Conservation (phyloP, 2,888 invertebrate species). For the Mimas tiliae region DNA sequence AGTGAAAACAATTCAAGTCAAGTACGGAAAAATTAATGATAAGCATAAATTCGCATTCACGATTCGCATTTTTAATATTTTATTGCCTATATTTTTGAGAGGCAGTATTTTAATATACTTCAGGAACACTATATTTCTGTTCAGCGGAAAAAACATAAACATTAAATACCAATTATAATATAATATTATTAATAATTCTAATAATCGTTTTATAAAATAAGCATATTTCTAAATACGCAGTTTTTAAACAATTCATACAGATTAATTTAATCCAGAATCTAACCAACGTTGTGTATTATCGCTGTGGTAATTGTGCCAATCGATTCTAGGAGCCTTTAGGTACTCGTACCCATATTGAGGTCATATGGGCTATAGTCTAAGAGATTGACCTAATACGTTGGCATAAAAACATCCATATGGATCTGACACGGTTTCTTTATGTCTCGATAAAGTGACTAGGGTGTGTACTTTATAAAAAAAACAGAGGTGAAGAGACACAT, state of each 20-base stretch:
- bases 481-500: too few relatives aligned
- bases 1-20: too few relatives aligned
- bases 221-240: neutral
- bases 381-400: neutral
- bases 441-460: neutral
- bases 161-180: neutral
- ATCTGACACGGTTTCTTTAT: constrained; percentile 1
- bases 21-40: too few relatives aligned
- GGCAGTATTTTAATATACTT: too few relatives aligned
- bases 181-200: neutral
- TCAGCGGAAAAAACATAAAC: too few relatives aligned
- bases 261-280: neutral
- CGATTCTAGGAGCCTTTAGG: neutral
- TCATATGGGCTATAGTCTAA: too few relatives aligned
- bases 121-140: too few relatives aligned
- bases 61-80: too few relatives aligned
- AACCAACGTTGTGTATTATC: neutral
- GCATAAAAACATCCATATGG: neutral
- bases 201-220: neutral
- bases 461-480: too few relatives aligned
- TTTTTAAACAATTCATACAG: neutral
- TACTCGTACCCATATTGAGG: neutral
- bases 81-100: too few relatives aligned
- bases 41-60: too few relatives aligned
- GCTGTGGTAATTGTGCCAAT: neutral